Base-by-base conservation (phyloP, 2,797 vertebrate genomes). In the Anableps anableps region DNA sequence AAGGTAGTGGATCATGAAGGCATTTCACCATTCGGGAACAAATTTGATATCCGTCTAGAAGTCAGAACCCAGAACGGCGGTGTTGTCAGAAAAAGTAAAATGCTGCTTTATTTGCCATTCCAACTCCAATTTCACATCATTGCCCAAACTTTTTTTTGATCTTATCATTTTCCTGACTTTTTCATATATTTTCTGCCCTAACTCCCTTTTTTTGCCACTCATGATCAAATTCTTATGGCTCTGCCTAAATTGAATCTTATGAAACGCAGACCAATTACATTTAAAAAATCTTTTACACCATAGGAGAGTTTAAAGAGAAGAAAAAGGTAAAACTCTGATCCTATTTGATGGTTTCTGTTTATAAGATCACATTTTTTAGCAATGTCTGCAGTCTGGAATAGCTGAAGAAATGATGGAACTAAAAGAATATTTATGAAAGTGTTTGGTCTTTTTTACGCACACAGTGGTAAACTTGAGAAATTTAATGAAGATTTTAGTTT, bases 11-110 rank as follows among this genome's bases (percentile, higher is more conserved):
- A 89, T 92, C 92, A 91, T 92, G 88, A 92, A 93, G 88, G 88
- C 90, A 77, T 88, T 91, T 88, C 88, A 77, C 82, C 89, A 88
- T 83, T 91, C 86, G 76, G 90, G 89, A 91, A 89, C 90, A 93
- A 88, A 93, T 93, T 93, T 93, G 89, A 93, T 90, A 91, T 93
- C 86, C 58, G 87, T 92, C 93, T 90, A 87, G 83, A 89, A 92
- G 90, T 87, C 94, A 90, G 85, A 83, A 86, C 85, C 89, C 89
- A 82, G 87, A 93, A 90, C 89, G 75, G 78, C 8, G 13, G 83
- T 75, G 89, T 88, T 92, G 89, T 91, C 91, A 88, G 80, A 82
- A 83, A 90, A 88, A 83, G 83, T 87, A 34, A 88, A 89, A 88
- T 85, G 87, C 88, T 87, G 84, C 89, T 91, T 90, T 90, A 85